A percentile compares a stretch with the other conserved stretches of the same genome.
Conservation (phyloP, 2,888 invertebrate species). For the Drosophila kuntzei region DNA sequence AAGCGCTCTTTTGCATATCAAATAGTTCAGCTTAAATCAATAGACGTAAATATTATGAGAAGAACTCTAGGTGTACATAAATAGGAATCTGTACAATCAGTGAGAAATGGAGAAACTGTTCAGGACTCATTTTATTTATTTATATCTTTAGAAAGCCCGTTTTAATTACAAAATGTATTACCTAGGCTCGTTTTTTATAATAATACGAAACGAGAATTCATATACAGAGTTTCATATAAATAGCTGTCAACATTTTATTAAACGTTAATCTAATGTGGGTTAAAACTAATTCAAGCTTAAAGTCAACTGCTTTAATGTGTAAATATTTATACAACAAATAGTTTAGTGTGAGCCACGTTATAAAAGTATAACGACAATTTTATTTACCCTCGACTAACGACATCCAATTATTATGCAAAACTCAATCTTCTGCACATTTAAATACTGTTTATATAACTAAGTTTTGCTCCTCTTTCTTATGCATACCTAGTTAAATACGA, state of each 20-base stretch:
- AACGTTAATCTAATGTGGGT: neutral
- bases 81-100: neutral
- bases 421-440: constrained; percentile 13
- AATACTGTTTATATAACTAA: constrained; percentile 24
- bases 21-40: constrained; percentile 6
- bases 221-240: too few relatives aligned
- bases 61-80: constrained; percentile 1
- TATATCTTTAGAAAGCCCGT: too few relatives aligned
- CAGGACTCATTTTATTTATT: too few relatives aligned
- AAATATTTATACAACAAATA: neutral
- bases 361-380: neutral
- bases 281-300: neutral
- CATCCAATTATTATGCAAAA: constrained; percentile 56
- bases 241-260: neutral
- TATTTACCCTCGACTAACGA: neutral
- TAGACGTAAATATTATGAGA: constrained; percentile 3
- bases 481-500: constrained; percentile 46
- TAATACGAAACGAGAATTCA: too few relatives aligned
- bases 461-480: constrained; percentile 33
- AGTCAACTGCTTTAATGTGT: neutral
- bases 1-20: constrained; percentile 8
- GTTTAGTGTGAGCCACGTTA: neutral
- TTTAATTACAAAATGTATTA: too few relatives aligned
- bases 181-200: too few relatives aligned
- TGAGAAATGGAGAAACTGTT: neutral